Percentiles rank a stretch among this genome's conserved stretches.
These are phyloP conservation scores for Netelia inedita DNA, from an alignment of 2,888 invertebrate species.

Conservation along the genomic window DNA sequence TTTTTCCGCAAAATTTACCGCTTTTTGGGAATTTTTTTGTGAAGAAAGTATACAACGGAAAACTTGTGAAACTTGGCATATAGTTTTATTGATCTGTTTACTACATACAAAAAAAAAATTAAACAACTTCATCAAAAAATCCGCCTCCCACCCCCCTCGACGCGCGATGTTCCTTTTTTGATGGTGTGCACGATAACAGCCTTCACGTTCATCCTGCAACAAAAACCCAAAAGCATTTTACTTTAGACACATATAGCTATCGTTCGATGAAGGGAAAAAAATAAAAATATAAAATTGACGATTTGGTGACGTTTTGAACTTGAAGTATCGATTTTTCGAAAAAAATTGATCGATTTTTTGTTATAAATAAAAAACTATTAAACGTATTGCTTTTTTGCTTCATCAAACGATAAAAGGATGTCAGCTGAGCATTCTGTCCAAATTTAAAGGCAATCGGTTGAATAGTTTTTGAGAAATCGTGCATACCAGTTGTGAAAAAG, in stretches of 20 bases:
- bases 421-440: slow-evolving; percentile 38
- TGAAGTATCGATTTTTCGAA: not conserved
- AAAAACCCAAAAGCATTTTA: not conserved
- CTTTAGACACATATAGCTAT: not conserved
- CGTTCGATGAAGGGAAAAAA: not conserved
- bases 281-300: slow-evolving; percentile 5
- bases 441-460: not conserved
- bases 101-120: slow-evolving; percentile 21
- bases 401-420: slow-evolving; percentile 46
- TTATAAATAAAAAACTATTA: not conserved
- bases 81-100: slow-evolving; percentile 42
- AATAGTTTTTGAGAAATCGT: not conserved
- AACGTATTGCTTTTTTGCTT: slow-evolving; percentile 41
- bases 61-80: slow-evolving; percentile 32
- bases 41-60: slow-evolving; percentile 16
- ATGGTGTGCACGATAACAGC: not conserved
- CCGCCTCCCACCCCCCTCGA: slow-evolving; percentile 32
- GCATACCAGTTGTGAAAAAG: not conserved
- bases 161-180: not conserved
- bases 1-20: slow-evolving; percentile 20
- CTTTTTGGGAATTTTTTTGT: slow-evolving; percentile 12
- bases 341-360: not conserved
- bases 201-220: not conserved
- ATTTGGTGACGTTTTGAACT: too few species aligned
- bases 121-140: slow-evolving; percentile 70